phyloP scores from a whole-genome alignment of 2,888 invertebrate species.

The Drosophila neotestacea region DNA sequence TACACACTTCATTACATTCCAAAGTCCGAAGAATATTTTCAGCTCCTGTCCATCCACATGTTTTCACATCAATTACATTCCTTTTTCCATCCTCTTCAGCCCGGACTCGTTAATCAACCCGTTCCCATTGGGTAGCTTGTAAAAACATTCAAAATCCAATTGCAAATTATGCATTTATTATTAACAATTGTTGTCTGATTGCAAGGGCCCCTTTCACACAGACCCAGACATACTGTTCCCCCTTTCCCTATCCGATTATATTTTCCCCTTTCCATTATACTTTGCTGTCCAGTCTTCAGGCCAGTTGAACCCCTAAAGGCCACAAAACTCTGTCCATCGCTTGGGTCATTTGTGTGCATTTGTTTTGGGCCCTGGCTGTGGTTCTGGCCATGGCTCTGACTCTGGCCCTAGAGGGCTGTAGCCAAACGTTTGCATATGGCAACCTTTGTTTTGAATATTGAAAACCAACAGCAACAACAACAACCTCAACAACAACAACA shows the following conservation, averaged over 20 bases:
- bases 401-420: constrained; percentile 42
- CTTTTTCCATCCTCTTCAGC: constrained; percentile 8
- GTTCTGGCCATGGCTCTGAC: constrained; percentile 21
- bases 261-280: background rate
- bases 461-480: constrained; percentile 59
- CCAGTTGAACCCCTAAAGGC: constrained; percentile 57
- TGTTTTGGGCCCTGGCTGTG: constrained; percentile 60
- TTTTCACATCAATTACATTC: constrained; percentile 13
- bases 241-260: background rate
- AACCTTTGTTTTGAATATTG: constrained; percentile 77
- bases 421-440: constrained; percentile 73
- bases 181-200: constrained; percentile 80
- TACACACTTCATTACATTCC: constrained; percentile 6
- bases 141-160: constrained; percentile 77
- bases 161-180: constrained; percentile 81
- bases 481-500: constrained; percentile 17
- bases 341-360: constrained; percentile 77
- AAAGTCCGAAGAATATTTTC: constrained; percentile 7
- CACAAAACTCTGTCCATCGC: constrained; percentile 55
- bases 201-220: constrained; percentile 40
- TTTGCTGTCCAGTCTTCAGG: constrained; percentile 29
- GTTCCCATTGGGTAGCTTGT: constrained; percentile 45
- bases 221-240: constrained; percentile 6
- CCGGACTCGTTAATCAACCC: constrained; percentile 70
- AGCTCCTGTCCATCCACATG: constrained; percentile 9